These are phyloP conservation scores for Seladonia tumulorum DNA, from an alignment of 2,888 invertebrate species.

Conservation along the genomic window DNA sequence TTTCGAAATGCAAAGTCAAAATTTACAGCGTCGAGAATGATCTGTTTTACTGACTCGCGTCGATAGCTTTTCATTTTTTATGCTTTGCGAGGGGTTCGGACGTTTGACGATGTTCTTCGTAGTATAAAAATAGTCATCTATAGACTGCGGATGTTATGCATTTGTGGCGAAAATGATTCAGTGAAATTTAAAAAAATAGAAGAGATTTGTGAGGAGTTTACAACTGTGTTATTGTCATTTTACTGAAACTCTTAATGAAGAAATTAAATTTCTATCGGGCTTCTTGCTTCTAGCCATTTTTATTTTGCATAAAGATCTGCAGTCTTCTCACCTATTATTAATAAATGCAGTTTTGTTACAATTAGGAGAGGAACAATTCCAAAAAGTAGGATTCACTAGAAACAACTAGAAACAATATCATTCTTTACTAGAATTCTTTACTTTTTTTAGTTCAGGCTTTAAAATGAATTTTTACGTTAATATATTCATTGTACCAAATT, in stretches of 20 bases:
- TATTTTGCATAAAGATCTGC: background rate
- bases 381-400: no score
- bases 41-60: background rate
- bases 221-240: background rate
- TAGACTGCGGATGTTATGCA: background rate
- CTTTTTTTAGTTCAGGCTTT: no score
- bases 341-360: background rate
- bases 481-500: no score
- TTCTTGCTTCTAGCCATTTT: background rate
- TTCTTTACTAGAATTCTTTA: background rate
- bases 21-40: background rate
- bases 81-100: background rate
- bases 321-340: background rate
- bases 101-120: background rate
- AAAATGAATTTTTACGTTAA: no score
- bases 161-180: background rate
- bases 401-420: background rate
- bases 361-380: background rate
- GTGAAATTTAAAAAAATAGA: background rate
- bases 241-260: background rate
- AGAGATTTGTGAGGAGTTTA: background rate
- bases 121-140: background rate
- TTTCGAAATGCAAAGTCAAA: background rate
- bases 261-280: background rate
- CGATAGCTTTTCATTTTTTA: background rate